Conservation (phyloP, 2,113 vertebrate genomes). For the Psammodynastes pulverulentus region DNA sequence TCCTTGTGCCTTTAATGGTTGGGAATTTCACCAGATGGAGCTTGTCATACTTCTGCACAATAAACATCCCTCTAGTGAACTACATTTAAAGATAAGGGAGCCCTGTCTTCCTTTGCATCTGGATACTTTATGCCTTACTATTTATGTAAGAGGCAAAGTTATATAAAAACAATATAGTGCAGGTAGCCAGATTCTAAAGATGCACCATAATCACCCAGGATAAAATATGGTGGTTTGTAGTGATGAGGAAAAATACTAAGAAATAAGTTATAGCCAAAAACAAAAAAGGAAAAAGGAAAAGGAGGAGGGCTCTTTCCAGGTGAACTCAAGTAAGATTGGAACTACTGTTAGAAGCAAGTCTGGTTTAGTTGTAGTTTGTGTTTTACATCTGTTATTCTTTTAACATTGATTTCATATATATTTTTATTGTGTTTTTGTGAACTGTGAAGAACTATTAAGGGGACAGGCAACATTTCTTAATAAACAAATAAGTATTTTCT, state of each 20-base stretch:
- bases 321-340: slow-evolving; percentile 36
- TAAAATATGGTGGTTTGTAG: slow-evolving; percentile 47
- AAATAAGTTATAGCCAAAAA: slow-evolving; percentile 27
- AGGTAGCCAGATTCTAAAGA: slow-evolving; percentile 51
- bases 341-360: background rate
- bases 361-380: background rate
- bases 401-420: background rate
- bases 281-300: background rate
- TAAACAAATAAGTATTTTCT: background rate
- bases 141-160: slow-evolving; percentile 1
- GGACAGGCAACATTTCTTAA: background rate
- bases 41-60: background rate
- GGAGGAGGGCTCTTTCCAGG: background rate
- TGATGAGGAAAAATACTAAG: slow-evolving; percentile 18
- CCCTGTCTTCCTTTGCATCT: background rate
- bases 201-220: slow-evolving; percentile 45
- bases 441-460: background rate
- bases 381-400: background rate
- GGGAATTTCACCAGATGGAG: background rate
- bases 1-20: background rate
- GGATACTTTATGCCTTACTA: background rate
- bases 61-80: background rate
- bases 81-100: background rate
- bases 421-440: background rate
- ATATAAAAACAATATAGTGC: background rate